These are phyloP conservation scores for Ellobius talpinus DNA, from an alignment of 2,113 vertebrate species.

Conservation along the genomic window DNA sequence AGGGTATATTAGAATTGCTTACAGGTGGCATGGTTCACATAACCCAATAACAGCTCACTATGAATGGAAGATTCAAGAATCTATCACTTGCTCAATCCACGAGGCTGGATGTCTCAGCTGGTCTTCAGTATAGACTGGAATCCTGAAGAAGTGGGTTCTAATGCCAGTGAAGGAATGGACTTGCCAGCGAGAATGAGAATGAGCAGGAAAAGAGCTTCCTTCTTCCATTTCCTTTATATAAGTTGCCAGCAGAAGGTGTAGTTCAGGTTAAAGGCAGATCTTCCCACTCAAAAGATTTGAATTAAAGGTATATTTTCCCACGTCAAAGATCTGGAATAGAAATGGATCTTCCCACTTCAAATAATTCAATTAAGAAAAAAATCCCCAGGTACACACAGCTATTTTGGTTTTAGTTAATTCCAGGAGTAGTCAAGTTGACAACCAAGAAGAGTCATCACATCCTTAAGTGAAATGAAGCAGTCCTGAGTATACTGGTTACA, in stretches of 20 bases:
- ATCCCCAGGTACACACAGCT: too few species aligned
- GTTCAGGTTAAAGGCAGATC: neutral
- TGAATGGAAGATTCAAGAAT: neutral
- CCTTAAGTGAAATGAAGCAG: neutral
- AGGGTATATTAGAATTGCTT: neutral
- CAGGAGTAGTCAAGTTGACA: neutral
- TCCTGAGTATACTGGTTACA: neutral
- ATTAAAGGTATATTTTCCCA: neutral
- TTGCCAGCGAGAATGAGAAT: neutral
- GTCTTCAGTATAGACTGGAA: neutral
- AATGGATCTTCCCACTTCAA: neutral
- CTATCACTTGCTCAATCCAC: neutral
- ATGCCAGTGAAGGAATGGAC: neutral
- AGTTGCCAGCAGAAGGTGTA: neutral
- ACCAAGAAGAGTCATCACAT: neutral
- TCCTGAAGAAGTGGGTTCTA: neutral
- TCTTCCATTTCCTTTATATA: neutral
- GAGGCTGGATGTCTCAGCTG: neutral
- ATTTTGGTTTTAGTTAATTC: neutral
- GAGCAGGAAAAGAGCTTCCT: neutral
- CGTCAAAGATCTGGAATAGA: neutral
- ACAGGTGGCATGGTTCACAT: neutral
- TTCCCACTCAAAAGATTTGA: neutral
- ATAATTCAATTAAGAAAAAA: neutral
- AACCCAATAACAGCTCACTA: neutral